phyloP scores from a whole-genome alignment of 2,888 invertebrate species.

The Argyresthia goedartella region DNA sequence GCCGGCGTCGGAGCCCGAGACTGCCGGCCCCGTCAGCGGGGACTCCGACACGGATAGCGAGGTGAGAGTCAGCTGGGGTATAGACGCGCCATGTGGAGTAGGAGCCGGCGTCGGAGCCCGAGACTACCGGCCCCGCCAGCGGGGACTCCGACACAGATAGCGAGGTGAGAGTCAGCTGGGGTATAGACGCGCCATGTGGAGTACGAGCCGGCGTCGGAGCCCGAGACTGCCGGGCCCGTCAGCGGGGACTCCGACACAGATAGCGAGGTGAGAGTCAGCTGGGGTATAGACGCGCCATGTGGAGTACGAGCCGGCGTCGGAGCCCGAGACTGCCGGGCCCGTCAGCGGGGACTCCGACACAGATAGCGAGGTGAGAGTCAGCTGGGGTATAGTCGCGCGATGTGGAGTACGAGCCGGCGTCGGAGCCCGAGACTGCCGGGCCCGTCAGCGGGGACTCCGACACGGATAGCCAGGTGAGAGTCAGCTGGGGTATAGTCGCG shows the following conservation, averaged over 20 bases:
- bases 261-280: slow-evolving; percentile 55
- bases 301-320: slow-evolving; percentile 68
- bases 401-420: slow-evolving; percentile 66
- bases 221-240: slow-evolving; percentile 47
- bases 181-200: slow-evolving; percentile 37
- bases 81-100: slow-evolving; percentile 45
- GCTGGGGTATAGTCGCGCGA: no score
- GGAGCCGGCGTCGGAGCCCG: slow-evolving; percentile 66
- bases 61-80: slow-evolving; percentile 35
- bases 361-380: slow-evolving; percentile 58
- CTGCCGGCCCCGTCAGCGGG: slow-evolving; percentile 35
- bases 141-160: slow-evolving; percentile 63
- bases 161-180: slow-evolving; percentile 51
- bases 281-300: slow-evolving; percentile 27
- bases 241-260: slow-evolving; percentile 58
- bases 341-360: slow-evolving; percentile 54
- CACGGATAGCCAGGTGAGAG: slow-evolving; percentile 63
- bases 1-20: slow-evolving; percentile 63
- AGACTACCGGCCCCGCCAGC: slow-evolving; percentile 39
- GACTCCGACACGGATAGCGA: slow-evolving; percentile 69
- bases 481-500: no score
- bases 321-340: slow-evolving; percentile 48
- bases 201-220: slow-evolving; percentile 66
- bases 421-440: slow-evolving; percentile 52
- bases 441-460: slow-evolving; percentile 50